Evolutionary conservation across 2,888 invertebrate species (phyloP).

Genomic region (Noctua pronuba): DNA sequence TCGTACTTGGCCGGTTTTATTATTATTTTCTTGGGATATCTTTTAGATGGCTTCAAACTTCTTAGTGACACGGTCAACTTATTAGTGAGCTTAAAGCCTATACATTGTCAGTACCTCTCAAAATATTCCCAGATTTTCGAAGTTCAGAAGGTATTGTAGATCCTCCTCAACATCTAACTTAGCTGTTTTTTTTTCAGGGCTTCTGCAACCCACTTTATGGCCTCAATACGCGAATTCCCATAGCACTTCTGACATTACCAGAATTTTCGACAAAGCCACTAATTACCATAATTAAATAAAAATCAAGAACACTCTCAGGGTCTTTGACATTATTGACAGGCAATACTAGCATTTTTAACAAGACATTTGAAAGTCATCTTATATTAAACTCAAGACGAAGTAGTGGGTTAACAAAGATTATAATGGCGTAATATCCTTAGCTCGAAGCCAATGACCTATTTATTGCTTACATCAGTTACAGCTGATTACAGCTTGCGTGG

Average conservation of each 20-base stretch:
- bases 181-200: not conserved
- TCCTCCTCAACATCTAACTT: not conserved
- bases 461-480: slow-evolving; percentile 36
- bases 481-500: slow-evolving; percentile 35
- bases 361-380: not conserved
- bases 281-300: not conserved
- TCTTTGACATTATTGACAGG: not conserved
- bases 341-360: not conserved
- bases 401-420: slow-evolving; percentile 2
- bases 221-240: not conserved
- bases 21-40: not conserved
- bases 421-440: not conserved
- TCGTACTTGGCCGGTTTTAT: too few relatives aligned
- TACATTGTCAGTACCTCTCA: not conserved
- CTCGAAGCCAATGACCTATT: slow-evolving; percentile 38
- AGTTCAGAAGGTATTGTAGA: not conserved
- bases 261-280: not conserved
- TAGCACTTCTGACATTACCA: not conserved
- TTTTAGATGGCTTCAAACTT: not conserved
- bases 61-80: not conserved
- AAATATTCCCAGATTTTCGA: not conserved
- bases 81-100: not conserved
- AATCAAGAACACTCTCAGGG: not conserved
- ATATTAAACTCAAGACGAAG: too few relatives aligned
- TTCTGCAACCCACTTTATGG: not conserved